Base-by-base conservation (phyloP, 2,113 vertebrate genomes). In the Rhinolophus sinicus region DNA sequence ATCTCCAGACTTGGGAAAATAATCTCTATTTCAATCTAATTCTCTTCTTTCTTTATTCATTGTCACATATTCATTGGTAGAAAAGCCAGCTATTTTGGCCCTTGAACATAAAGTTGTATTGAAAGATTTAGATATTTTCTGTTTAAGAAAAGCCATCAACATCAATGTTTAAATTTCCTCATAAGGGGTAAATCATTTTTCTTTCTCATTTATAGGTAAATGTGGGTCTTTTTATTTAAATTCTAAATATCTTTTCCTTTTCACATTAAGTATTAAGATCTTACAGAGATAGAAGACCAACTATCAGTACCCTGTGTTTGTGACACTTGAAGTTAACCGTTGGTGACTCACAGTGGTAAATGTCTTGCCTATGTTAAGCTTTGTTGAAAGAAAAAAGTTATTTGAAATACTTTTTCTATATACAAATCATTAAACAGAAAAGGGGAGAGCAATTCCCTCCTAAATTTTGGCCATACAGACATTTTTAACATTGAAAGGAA, bases 51-150 rank as follows among this genome's bases (percentile, higher is more conserved):
- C 40, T 88, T 69, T 78, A 80, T 88, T 38, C 13, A 64, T 35
- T 83, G 33, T 77, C 40, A 52, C 38, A 60, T 93, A 56, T 93
- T 93, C 64, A 76, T 90, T 81, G 30, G 24, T 73, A 91, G 30
- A 64, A 94, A 96, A 90, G 95, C 78, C 69, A 73, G 11, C 19
- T 90, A 24, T 60, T 92, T 67, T 85, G 26, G 8, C 13, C 30
- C 58, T 86, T 77, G 28, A 84, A 60, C 13, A 52, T 87, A 80
- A 82, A 88, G 64, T 96, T 93, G 22, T 73, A 60, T 83, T 90
- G 86, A 84, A 78, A 90, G n/a, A 73, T 62, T 95, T 94, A 33
- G 11, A 54, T 90, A 69, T 92, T 82, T 95, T 90, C 58, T 70
- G 14, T 64, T 93, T 88, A 88, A 86, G 65, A 88, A 88, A 77